Percentiles rank a stretch among this genome's conserved stretches.
Conservation (phyloP, 2,113 vertebrate genomes). For the Canis aureus region DNA sequence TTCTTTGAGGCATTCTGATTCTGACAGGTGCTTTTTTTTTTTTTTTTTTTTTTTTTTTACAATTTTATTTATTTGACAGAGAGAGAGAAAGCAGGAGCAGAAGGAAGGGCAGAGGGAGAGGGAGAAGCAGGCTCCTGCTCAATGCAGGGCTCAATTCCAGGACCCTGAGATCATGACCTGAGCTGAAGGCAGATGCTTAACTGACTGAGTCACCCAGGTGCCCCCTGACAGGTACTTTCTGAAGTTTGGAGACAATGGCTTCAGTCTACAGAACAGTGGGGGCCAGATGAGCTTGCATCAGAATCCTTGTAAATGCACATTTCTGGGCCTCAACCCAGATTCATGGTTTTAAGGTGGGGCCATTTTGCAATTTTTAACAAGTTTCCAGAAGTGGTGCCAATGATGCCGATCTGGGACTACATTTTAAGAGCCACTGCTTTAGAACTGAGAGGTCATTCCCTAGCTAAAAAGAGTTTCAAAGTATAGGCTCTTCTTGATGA, state of each 20-base stretch:
- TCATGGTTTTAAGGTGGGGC: neutral
- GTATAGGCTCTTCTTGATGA: neutral
- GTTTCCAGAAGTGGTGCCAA: neutral
- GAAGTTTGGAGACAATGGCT: neutral
- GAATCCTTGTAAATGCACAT: neutral
- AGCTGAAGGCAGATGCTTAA: neutral
- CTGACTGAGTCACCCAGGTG: neutral
- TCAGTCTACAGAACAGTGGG: neutral
- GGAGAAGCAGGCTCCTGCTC: no score
- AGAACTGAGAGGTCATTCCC: neutral
- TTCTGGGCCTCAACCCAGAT: neutral
- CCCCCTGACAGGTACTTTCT: neutral
- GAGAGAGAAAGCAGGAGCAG: no score
- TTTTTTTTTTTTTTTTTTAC: no score
- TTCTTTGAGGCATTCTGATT: neutral
- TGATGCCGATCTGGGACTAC: neutral
- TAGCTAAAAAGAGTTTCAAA: constrained; percentile 4
- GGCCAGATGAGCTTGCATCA: neutral
- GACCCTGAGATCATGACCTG: neutral
- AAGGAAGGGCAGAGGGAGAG: no score
- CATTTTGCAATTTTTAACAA: neutral
- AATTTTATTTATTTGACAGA: no score
- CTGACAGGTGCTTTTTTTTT: no score
- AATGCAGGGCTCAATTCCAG: no score
- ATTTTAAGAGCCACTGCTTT: neutral